A percentile compares a stretch with the other conserved stretches of the same genome.
phyloP scores from a whole-genome alignment of 2,888 invertebrate genomes.

The Dynastes hyllus region DNA sequence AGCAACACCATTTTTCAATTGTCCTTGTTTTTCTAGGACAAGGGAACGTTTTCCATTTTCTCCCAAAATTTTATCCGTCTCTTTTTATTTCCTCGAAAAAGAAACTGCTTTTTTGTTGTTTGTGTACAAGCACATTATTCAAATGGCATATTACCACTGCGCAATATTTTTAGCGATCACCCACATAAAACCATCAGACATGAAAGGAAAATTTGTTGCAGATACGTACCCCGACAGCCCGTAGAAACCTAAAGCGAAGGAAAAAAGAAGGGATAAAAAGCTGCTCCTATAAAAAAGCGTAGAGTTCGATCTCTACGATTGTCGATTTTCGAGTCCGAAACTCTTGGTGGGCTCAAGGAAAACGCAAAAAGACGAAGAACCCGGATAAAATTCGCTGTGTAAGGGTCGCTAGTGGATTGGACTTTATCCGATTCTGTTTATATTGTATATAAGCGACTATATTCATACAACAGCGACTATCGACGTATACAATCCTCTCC shows the following conservation, averaged over 20 bases:
- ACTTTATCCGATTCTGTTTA: constrained; percentile 33
- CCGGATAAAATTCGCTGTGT: constrained; percentile 12
- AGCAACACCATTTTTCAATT: too few relatives aligned
- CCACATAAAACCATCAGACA: not conserved
- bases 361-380: not conserved
- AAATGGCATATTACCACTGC: constrained; percentile 3
- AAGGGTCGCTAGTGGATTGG: constrained; percentile 3
- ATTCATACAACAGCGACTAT: constrained; percentile 11
- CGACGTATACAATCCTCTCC: constrained; percentile 20
- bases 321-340: not conserved
- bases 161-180: not conserved
- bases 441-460: constrained; percentile 24
- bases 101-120: not conserved
- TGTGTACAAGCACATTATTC: not conserved
- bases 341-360: not conserved
- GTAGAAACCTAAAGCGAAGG: not conserved
- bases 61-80: too few relatives aligned
- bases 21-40: too few relatives aligned
- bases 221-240: not conserved
- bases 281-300: not conserved
- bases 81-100: too few relatives aligned
- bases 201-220: constrained; percentile 8
- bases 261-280: not conserved
- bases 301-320: not conserved
- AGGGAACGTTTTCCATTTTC: too few relatives aligned